These are phyloP conservation scores for Caenorhabditis angaria DNA, from an alignment of 2,888 invertebrate genomes.

Conservation along the genomic window DNA sequence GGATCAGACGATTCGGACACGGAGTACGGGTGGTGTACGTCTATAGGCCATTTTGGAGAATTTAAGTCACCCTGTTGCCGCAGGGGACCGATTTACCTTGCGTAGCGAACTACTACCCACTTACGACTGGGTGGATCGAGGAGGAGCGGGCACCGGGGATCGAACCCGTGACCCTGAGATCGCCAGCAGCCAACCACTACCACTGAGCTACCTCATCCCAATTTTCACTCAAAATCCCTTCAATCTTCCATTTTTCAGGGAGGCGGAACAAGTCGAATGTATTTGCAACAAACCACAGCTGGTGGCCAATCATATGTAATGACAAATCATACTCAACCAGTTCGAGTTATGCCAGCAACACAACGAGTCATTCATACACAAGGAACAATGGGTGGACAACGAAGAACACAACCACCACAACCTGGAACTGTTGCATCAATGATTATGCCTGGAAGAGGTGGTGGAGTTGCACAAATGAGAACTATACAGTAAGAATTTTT, in stretches of 20 bases:
- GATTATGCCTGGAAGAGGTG: slow-evolving; percentile 25
- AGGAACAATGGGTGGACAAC: slow-evolving; percentile 7
- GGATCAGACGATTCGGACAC: too few species aligned
- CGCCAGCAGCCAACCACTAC: too few species aligned
- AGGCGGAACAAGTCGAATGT: neutral
- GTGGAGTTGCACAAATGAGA: slow-evolving; percentile 19
- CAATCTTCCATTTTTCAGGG: neutral
- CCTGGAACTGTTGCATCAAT: slow-evolving; percentile 41
- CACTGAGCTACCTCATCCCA: too few species aligned
- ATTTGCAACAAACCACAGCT: slow-evolving; percentile 16
- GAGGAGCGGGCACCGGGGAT: too few species aligned
- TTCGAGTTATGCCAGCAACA: slow-evolving; percentile 27
- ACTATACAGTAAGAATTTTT: slow-evolving; percentile 15
- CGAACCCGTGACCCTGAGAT: too few species aligned
- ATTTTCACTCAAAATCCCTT: neutral
- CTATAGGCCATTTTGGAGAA: too few species aligned
- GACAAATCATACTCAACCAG: slow-evolving; percentile 7
- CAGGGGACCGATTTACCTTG: too few species aligned
- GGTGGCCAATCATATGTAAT: slow-evolving; percentile 7
- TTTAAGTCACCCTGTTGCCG: too few species aligned
- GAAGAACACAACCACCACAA: slow-evolving; percentile 13
- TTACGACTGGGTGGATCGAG: too few species aligned
- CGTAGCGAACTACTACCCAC: too few species aligned
- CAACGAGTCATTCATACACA: slow-evolving; percentile 9
- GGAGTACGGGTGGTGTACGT: too few species aligned